Evolutionary conservation across 2,797 vertebrate species (phyloP).

Genomic region (Pangasius macronema): DNA sequence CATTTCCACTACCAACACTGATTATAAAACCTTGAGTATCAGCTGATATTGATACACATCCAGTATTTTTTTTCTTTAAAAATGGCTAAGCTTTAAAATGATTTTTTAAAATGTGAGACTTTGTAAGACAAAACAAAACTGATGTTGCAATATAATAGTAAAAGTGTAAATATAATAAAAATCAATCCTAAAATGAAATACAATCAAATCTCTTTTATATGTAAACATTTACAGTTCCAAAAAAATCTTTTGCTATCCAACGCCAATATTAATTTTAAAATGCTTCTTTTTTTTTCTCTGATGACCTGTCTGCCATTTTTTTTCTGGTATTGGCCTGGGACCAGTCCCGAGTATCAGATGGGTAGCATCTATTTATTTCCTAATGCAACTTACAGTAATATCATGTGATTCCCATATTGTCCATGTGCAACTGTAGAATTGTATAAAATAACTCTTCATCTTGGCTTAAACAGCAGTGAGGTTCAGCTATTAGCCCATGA

Average conservation of each 20-base stretch:
- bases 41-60: background rate
- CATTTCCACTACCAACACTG: background rate
- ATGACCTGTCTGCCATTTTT: background rate
- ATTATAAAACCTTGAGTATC: background rate
- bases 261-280: background rate
- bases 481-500: background rate
- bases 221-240: background rate
- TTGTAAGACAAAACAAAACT: background rate
- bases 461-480: background rate
- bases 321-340: background rate
- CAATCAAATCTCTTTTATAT: background rate
- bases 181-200: background rate
- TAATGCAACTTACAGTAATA: background rate
- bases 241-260: too few relatives aligned
- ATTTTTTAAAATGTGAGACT: background rate
- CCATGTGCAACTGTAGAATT: background rate
- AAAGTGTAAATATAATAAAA: background rate
- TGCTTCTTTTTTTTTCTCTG: background rate
- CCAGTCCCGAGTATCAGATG: background rate
- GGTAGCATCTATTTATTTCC: background rate
- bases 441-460: background rate
- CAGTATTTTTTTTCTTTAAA: background rate
- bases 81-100: background rate
- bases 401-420: background rate
- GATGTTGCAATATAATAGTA: background rate